Conservation (phyloP, 2,888 invertebrate species). For the Rhorus exstirpatorius region DNA sequence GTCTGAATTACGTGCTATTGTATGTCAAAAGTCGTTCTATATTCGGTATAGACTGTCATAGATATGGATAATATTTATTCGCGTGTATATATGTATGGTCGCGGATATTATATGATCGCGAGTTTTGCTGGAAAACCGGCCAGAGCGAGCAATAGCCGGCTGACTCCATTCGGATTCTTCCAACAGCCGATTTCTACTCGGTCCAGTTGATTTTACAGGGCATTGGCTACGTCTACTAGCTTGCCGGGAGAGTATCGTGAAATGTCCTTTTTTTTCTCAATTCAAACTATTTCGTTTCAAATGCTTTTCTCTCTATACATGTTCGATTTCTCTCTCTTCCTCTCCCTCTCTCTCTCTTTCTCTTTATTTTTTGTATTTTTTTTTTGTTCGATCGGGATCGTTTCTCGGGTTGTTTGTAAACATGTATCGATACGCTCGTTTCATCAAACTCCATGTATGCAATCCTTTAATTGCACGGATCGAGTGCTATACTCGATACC, state of each 20-base stretch:
- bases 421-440: slow-evolving; percentile 21
- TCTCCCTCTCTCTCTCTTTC: slow-evolving; percentile 5
- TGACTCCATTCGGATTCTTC: slow-evolving; percentile 44
- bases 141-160: slow-evolving; percentile 26
- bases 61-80: too few relatives aligned
- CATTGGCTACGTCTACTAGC: slow-evolving; percentile 56
- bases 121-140: slow-evolving; percentile 18
- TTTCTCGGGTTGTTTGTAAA: slow-evolving; percentile 15
- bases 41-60: too few relatives aligned
- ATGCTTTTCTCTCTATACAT: background rate
- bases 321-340: slow-evolving; percentile 17
- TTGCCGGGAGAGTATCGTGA: slow-evolving; percentile 15
- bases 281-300: slow-evolving; percentile 29
- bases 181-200: slow-evolving; percentile 52
- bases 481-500: background rate
- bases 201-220: slow-evolving; percentile 69
- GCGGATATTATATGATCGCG: slow-evolving; percentile 12
- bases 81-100: too few relatives aligned
- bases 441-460: slow-evolving; percentile 30
- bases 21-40: too few relatives aligned
- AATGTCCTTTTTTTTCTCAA: slow-evolving; percentile 51
- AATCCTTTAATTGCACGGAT: slow-evolving; percentile 7
- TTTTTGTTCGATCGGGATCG: too few relatives aligned
- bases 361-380: background rate
- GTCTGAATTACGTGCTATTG: too few relatives aligned